Evolutionary conservation across 2,113 vertebrate species (phyloP).

Genomic region (Alouatta palliata): DNA sequence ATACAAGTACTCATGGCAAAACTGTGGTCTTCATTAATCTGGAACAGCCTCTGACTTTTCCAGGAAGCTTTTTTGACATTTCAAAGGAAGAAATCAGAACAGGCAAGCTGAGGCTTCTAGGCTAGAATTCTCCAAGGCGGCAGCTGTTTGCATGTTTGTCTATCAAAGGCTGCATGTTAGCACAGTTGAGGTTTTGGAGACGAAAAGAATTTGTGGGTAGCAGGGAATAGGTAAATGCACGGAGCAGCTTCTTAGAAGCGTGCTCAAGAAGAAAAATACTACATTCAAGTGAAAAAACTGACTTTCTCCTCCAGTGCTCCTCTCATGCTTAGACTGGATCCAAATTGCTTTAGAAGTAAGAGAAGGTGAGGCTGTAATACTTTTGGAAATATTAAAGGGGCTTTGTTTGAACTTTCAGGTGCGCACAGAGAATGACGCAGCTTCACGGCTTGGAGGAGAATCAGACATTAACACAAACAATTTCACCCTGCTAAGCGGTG

Average conservation of each 20-base stretch:
- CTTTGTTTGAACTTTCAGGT: neutral
- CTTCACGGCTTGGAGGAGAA: neutral
- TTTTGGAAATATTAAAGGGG: neutral
- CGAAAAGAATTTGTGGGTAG: neutral
- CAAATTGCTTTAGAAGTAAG: neutral
- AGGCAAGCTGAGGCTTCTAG: fast-evolving
- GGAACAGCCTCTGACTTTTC: neutral
- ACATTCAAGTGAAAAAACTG: neutral
- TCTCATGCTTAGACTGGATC: neutral
- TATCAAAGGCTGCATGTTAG: neutral
- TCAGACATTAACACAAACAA: neutral
- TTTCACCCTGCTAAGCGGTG: too few relatives aligned
- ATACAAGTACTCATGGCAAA: neutral
- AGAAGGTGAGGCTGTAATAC: neutral
- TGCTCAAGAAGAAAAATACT: neutral
- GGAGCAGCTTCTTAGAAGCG: neutral
- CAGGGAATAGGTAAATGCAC: neutral
- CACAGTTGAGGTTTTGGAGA: neutral
- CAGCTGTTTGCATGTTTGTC: neutral
- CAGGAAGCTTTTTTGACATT: neutral
- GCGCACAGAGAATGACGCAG: too few relatives aligned
- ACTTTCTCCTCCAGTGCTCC: neutral
- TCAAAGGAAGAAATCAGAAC: neutral
- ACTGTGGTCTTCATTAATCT: neutral
- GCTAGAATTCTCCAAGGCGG: neutral